Evolutionary conservation across 2,797 vertebrate genomes (phyloP), one percentile per base, ranked within the genome.

Genomic region (Scyliorhinus canicula): DNA sequence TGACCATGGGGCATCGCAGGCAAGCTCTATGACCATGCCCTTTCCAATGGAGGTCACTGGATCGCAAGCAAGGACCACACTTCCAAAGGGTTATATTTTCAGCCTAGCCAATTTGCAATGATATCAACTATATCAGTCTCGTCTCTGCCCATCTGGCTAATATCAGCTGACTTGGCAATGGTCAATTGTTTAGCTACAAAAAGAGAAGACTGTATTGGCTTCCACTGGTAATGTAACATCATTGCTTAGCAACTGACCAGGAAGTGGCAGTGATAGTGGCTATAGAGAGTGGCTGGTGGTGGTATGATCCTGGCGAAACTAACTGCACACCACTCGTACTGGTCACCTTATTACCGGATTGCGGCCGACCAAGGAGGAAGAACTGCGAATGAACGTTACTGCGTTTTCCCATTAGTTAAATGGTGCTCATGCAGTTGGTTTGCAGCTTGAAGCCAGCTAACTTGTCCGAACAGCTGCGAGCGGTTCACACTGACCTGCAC

Each of bases 401-500:
- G 19, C 55, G 40, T 40, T 63, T 91, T 60, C 2, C 57, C 21
- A 35, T 44, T 44, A 14, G 31, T 44, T 63, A 40, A 93, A 93
- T 91, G 57, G 24, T 91, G 35, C 21, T 40, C 88, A 24, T 67
- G 21, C 24, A 5, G 4, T 63, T 47, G 63, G 60, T 8, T 24
- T 47, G 63, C 57, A 93, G 11, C 21, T 93, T 65, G 60, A 93
- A 93, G n/a, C 21, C 57, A 91, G 55, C 55, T 40, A 63, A 40
- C n/a, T 60, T 40, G 57, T 93, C 90, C 19, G 0, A 63, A 91
- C 60, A 65, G 57, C 90, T 93, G 90, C 31, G 7, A 12, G 35
- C 3, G 60, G 90, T 93, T 93, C 90, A 93, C 90, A 40, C n/a
- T 93, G 90, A 65, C 90, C 90, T 93, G 90, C 28, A 65, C 24